Evolutionary conservation across 2,113 vertebrate genomes (phyloP), one percentile per base, ranked within the genome.

Genomic region (Indri indri): DNA sequence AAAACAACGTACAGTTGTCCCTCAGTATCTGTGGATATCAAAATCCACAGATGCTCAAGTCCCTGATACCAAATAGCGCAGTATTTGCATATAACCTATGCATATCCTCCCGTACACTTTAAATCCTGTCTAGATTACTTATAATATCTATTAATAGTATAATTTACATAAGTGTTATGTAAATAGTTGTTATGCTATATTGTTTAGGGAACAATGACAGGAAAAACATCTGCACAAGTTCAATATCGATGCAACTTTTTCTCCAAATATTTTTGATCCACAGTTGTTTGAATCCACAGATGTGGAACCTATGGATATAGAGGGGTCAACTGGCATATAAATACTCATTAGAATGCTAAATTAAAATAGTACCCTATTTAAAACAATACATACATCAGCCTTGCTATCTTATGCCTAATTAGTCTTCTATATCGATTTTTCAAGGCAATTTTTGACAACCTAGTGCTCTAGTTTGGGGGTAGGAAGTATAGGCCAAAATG

Each of bases 311-410:
- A 47, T 27, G 42, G 27, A 47, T 76, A 76, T 14, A 76, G 42
- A 76, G 8, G 42, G 27, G 73, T 47, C 73, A 76, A 47, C 16
- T 47, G 25, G n/a, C 52, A 86, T n/a, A 93, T 18, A 59, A 81
- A 70, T 65, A 89, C 12, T 65, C 47, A 52, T n/a, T 54, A 91
- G 32, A 90, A 93, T 81, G 9, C 0, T n/a, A 83, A 89, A 77
- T 61, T 81, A 88, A 70, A 97, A 93, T 7, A 52, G 23, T 10
- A 90, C 13, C 40, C 16, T 74, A 74, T 85, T 93, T 94, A 95
- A 96, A 96, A 90, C 6, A 66, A 13, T 94, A 16, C 54, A 11
- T 95, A 79, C 2, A 81, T 91, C 50, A 92, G 74, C 25, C n/a
- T 84, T 91, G 34, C 34, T 89, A 30, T 71, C 65, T 87, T 66